Evolutionary conservation across 1,140 invertebrate species (phyloP).

Genomic region (Pteromalus puparum): DNA sequence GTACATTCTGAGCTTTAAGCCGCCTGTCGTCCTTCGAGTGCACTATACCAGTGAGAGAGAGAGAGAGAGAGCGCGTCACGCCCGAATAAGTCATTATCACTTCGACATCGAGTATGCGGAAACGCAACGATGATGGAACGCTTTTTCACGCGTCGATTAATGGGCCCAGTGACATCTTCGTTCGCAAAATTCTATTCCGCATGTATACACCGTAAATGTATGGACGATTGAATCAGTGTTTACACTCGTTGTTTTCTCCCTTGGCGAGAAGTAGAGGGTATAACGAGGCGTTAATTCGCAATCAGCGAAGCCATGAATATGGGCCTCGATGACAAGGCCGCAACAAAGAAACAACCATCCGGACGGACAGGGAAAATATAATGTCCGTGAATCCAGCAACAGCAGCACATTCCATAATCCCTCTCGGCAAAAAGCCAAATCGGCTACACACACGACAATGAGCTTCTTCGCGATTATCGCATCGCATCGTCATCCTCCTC

Average conservation of each 20-base stretch:
- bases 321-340: too few relatives aligned
- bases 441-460: conserved; percentile 1
- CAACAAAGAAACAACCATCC: too few relatives aligned
- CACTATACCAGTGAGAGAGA: background rate
- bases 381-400: background rate
- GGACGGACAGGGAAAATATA: background rate
- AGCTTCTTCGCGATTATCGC: conserved; percentile 22
- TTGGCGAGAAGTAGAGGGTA: too few relatives aligned
- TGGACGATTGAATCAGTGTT: too few relatives aligned
- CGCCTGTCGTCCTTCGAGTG: background rate
- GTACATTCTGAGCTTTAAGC: background rate
- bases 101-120: background rate
- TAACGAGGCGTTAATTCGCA: too few relatives aligned
- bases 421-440: conserved; percentile 17
- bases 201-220: too few relatives aligned
- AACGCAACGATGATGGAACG: background rate
- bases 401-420: background rate
- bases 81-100: conserved; percentile 1
- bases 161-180: background rate
- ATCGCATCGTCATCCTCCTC: background rate
- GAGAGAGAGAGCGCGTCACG: background rate
- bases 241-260: too few relatives aligned
- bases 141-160: background rate
- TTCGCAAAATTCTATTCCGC: background rate
- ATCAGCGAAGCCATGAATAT: too few relatives aligned